Percentiles rank a stretch among this genome's conserved stretches.
phyloP scores from a whole-genome alignment of 2,113 vertebrate genomes.

The Platichthys stellatus region DNA sequence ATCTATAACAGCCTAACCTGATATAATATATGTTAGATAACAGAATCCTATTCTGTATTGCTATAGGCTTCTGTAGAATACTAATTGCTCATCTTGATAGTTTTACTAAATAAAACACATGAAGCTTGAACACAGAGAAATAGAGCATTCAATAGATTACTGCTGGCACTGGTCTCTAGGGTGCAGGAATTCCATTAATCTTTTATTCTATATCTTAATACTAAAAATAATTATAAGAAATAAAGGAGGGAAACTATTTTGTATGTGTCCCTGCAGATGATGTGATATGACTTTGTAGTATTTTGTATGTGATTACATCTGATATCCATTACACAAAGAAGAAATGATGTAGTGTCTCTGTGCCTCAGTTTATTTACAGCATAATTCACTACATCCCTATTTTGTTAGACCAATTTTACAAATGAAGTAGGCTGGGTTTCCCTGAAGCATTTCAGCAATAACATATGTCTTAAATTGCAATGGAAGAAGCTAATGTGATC shows the following conservation, averaged over 20 bases:
- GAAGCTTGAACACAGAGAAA: neutral
- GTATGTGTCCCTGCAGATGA: neutral
- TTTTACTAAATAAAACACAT: neutral
- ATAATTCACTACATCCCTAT: conserved; percentile 40
- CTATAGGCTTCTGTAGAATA: neutral
- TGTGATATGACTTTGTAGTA: conserved; percentile 1
- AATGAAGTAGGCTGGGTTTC: conserved; percentile 59
- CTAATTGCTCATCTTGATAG: neutral
- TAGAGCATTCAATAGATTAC: neutral
- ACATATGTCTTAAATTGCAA: conserved; percentile 61
- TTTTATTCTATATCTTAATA: neutral
- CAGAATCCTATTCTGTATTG: neutral
- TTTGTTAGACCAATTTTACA: conserved; percentile 52
- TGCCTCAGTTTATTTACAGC: conserved; percentile 41
- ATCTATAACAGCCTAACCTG: neutral
- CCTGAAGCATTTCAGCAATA: conserved; percentile 63
- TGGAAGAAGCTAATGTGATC: conserved; percentile 66
- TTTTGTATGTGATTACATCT: neutral
- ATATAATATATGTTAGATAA: neutral
- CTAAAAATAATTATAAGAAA: no score
- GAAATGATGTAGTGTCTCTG: neutral
- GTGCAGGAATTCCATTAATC: neutral
- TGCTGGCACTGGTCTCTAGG: neutral
- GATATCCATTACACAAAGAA: conserved; percentile 14
- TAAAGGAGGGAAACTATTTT: no score